A percentile compares a stretch with the other conserved stretches of the same genome.
Evolutionary conservation across 1,140 invertebrate species (phyloP).

Genomic region (Trichoplusia ni): DNA sequence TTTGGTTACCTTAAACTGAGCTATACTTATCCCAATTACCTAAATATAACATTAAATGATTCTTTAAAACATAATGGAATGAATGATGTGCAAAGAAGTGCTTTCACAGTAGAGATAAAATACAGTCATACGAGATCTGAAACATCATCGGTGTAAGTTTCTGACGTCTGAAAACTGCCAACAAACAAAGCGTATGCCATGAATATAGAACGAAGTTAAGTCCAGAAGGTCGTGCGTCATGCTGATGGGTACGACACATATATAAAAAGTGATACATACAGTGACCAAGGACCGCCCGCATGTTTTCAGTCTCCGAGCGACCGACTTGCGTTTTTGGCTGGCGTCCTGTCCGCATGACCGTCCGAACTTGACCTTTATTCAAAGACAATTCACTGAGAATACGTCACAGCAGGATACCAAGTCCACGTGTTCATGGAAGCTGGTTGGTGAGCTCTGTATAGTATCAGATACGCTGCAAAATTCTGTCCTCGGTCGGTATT

Average conservation of each 20-base stretch:
- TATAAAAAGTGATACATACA: conserved; percentile 3
- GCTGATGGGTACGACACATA: background rate
- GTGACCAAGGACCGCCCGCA: background rate
- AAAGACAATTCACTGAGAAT: background rate
- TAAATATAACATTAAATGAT: no score
- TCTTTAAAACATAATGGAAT: no score
- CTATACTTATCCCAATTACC: no score
- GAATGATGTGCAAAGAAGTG: no score
- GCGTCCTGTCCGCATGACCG: background rate
- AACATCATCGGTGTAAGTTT: background rate
- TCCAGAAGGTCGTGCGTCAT: conserved; percentile 9
- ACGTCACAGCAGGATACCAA: background rate
- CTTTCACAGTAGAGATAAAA: no score
- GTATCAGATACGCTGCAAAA: no score
- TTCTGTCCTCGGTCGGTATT: no score
- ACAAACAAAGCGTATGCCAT: background rate
- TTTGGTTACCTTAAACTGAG: no score
- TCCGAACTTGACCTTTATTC: conserved; percentile 9
- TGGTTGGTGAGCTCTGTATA: no score
- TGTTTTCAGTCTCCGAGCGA: background rate
- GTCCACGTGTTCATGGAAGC: no score
- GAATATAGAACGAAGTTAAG: background rate
- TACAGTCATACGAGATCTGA: no score
- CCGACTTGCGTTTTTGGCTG: background rate
- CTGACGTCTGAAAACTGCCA: background rate